Conservation (phyloP, 2,888 invertebrate species). For the Cenopis cana region DNA sequence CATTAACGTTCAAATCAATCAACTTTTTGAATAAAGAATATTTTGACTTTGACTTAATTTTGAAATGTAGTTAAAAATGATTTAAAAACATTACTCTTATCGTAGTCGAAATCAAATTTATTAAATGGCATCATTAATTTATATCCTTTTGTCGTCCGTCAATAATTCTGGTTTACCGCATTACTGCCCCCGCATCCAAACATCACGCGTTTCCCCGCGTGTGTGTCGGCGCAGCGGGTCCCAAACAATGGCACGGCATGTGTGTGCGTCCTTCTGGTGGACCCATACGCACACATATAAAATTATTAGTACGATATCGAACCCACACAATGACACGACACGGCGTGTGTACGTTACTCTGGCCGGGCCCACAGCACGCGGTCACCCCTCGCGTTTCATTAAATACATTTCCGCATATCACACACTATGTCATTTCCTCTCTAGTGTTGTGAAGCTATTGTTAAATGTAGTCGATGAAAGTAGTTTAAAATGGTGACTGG, state of each 20-base stretch:
- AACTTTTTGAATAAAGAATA: no score
- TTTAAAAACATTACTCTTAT: neutral
- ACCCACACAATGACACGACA: slow-evolving; percentile 30
- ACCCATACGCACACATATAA: slow-evolving; percentile 30
- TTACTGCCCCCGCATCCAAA: slow-evolving; percentile 42
- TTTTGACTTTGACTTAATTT: no score
- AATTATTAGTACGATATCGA: slow-evolving; percentile 46
- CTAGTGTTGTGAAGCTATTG: slow-evolving; percentile 58
- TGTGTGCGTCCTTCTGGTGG: slow-evolving; percentile 48
- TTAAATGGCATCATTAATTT: slow-evolving; percentile 32
- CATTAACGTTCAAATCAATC: no score
- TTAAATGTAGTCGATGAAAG: slow-evolving; percentile 25
- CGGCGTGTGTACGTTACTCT: slow-evolving; percentile 49
- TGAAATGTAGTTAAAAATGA: neutral
- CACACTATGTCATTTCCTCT: slow-evolving; percentile 84
- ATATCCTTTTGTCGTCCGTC: slow-evolving; percentile 12
- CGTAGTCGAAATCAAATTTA: slow-evolving; percentile 5
- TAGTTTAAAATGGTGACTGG: slow-evolving; percentile 19
- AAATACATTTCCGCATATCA: slow-evolving; percentile 85
- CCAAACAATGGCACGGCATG: slow-evolving; percentile 27
- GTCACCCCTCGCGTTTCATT: slow-evolving; percentile 82
- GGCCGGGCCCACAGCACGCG: slow-evolving; percentile 65
- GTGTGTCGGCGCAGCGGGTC: slow-evolving; percentile 33
- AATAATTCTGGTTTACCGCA: slow-evolving; percentile 35
- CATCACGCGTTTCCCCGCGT: slow-evolving; percentile 22